Base-by-base conservation (phyloP, 2,888 invertebrate species). In the Platyscelio sp. region DNA sequence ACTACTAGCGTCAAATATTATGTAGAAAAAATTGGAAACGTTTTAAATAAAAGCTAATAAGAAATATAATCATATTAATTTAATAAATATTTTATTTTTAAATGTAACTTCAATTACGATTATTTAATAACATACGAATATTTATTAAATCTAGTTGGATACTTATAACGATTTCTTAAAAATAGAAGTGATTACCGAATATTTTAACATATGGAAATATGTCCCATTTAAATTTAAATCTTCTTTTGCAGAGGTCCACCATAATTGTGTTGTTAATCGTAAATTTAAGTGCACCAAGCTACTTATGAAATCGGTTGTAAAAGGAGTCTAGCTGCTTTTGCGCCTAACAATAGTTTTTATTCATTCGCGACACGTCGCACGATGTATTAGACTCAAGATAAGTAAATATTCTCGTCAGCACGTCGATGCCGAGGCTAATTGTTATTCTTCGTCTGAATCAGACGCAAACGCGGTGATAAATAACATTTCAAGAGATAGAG, bases 81-180 rank as follows among this genome's bases (percentile, higher is more conserved):
- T n/a, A n/a, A n/a, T n/a, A n/a, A n/a, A n/a, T n/a, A n/a, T n/a
- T n/a, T n/a, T n/a, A n/a, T n/a, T n/a, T n/a, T n/a, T n/a, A n/a
- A n/a, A n/a, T n/a, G n/a, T n/a, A n/a, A n/a, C n/a, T n/a, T n/a
- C n/a, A n/a, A n/a, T n/a, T n/a, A n/a, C n/a, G n/a, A n/a, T n/a
- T n/a, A n/a, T n/a, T n/a, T n/a, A n/a, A n/a, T n/a, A n/a, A n/a
- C n/a, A n/a, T n/a, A n/a, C n/a, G n/a, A n/a, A n/a, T n/a, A n/a
- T n/a, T n/a, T n/a, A n/a, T n/a, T n/a, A n/a, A n/a, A 88, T 87
- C 88, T 88, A 86, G 85, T 76, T 85, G 87, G 84, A 87, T 89
- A 88, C 83, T 85, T 75, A 76, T 85, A 90, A 89, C 89, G 87
- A 87, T 87, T 87, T 91, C 90, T 87, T 85, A 70, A 71, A 88